Evolutionary conservation across 2,888 invertebrate species (phyloP), one percentile per base, ranked within the genome.

Genomic region (Amphimallon solstitiale): DNA sequence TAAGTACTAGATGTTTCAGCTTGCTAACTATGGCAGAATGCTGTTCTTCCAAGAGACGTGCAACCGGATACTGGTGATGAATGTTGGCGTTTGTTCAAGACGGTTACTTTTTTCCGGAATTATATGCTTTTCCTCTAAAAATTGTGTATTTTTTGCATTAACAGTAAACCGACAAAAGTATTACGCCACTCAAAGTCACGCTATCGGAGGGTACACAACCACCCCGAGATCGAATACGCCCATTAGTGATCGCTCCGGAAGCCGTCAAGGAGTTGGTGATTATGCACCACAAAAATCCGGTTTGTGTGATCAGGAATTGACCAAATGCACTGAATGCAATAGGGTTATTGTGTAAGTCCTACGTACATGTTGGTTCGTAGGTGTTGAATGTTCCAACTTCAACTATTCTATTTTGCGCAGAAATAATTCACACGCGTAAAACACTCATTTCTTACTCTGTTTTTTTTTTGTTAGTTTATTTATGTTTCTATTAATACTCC

Each of bases 301-400:
- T 51, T 29, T 52, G 17, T 52, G 40, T 38, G 86, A 83, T 83
- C 84, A 84, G 84, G 81, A 86, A 79, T 84, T 86, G 74, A 88
- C 89, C 67, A 85, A 86, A 82, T 95, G 96, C 87, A 89, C 89
- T 79, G 92, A 92, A 79, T 96, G 95, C 86, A 92, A 92, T 84
- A 88, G 91, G 83, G 87, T 91, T 80, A 93, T 95, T 83, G 91
- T 92, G 95, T 95, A 90, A 92, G 91, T 90, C 85, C 84, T 83
- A 77, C 75, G 46, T 73, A 19, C 29, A 9, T 67, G 49, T 65
- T 65, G 48, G 61, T 49, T 61, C 49, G 23, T 49, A 40, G 14
- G 74, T 77, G 70, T 71, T 71, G 74, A 75, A 75, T 56, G 54
- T 67, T 35, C 46, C 56, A 23, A 14, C 45, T 59, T 56, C 17